These are phyloP conservation scores for Camponotus floridanus DNA, from an alignment of 1,140 invertebrate species.

Conservation along the genomic window DNA sequence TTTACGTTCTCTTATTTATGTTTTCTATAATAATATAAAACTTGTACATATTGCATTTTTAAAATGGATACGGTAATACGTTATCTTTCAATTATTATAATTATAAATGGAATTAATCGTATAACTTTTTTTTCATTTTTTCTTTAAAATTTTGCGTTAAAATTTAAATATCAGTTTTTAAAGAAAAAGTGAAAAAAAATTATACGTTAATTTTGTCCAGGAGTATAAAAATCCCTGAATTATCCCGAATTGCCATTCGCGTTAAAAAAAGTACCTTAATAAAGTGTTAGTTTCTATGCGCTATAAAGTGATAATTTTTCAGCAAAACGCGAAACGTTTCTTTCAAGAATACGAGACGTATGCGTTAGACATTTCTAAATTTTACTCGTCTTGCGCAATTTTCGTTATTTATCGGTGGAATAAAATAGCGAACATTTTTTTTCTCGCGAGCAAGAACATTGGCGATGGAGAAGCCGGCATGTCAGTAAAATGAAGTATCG, in stretches of 20 bases:
- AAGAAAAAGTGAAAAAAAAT: no score
- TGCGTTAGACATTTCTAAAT: not conserved
- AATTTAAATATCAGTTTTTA: no score
- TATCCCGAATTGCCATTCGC: not conserved
- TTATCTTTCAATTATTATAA: not conserved
- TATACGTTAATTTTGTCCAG: no score
- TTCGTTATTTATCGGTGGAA: constrained; percentile 6
- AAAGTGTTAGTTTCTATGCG: not conserved
- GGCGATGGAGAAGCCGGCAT: not conserved
- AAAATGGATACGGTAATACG: not conserved
- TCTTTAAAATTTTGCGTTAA: no score
- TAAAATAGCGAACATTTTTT: not conserved
- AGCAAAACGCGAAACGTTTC: not conserved
- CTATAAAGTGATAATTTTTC: not conserved
- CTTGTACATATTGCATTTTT: not conserved
- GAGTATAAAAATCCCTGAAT: not conserved
- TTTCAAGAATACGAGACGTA: not conserved
- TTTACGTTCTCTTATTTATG: not conserved
- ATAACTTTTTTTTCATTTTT: no score
- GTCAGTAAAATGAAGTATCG: not conserved
- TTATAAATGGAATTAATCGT: not conserved
- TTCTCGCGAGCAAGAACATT: not conserved
- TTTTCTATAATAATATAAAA: not conserved
- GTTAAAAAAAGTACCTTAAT: not conserved
- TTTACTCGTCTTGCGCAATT: not conserved